Base-by-base conservation (phyloP, 2,113 vertebrate genomes). In the Lates calcarifer region DNA sequence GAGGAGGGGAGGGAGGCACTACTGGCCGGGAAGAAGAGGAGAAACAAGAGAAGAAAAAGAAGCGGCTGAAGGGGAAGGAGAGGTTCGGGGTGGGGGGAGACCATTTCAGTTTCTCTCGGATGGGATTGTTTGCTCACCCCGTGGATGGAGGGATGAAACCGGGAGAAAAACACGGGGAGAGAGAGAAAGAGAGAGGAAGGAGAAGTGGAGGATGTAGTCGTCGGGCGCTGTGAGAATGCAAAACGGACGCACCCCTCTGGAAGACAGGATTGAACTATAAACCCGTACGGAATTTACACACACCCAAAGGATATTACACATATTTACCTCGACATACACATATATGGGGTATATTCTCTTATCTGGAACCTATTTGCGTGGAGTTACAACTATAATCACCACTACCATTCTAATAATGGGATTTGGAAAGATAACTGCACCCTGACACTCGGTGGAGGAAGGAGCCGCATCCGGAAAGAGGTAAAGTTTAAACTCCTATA, bases 161-260 rank as follows among this genome's bases (percentile, higher is more conserved):
- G 70, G 86, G 86, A 88, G 88, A 47, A 57, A 72, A 69, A 84
- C 74, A 70, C 72, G 68, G 63, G 74, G 73, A 83, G 82, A 86
- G 82, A 81, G 69, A 84, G 83, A 84, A 80, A 73, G 58, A 82
- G 68, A 86, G 81, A 65, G 78, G 77, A 82, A 79, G 71, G 69
- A 66, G 79, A 67, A 67, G 84, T 82, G 86, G 70, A 88, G 90
- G 85, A 92, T 92, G 86, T 86, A 89, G 90, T 76, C 83, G 79
- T 82, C 81, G 90, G 87, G 79, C 71, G 86, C 83, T 84, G 86
- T 84, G 78, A 91, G 88, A 88, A 90, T 90, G 82, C 83, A 86
- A 88, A 92, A 67, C 88, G 89, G 91, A 92, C 91, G 90, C 93
- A 94, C 90, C 93, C 91, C 82, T 84, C 58, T 68, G 83, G 83